A percentile compares a stretch with the other conserved stretches of the same genome.
These are phyloP conservation scores for Ceratitis capitata DNA, from an alignment of 1,140 invertebrate genomes.

Conservation along the genomic window DNA sequence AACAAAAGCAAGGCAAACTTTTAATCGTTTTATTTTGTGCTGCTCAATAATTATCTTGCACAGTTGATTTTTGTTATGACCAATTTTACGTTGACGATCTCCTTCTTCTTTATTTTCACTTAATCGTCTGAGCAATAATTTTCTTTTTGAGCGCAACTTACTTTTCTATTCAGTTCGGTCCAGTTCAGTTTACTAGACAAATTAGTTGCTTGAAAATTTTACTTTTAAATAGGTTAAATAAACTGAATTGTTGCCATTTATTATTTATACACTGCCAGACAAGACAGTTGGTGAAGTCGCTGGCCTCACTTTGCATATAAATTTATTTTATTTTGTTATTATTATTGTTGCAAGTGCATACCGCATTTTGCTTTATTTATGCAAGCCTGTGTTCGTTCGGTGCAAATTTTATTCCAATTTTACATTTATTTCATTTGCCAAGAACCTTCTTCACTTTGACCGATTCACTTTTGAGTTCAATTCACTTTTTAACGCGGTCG, in stretches of 20 bases:
- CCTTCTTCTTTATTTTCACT: not conserved
- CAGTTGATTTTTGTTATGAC: not conserved
- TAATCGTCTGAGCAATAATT: not conserved
- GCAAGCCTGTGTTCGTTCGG: not conserved
- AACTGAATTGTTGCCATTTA: conserved; percentile 2
- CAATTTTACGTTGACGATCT: not conserved
- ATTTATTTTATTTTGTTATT: no score
- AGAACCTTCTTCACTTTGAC: not conserved
- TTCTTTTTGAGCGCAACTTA: not conserved
- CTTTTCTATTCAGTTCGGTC: not conserved
- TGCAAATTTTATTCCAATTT: not conserved
- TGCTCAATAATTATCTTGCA: not conserved
- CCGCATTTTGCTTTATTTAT: not conserved
- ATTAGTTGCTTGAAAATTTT: not conserved
- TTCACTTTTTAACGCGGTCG: not conserved
- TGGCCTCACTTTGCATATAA: not conserved
- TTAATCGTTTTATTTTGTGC: not conserved
- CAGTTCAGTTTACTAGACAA: not conserved
- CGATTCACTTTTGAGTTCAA: not conserved
- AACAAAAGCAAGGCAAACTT: not conserved
- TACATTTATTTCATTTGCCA: not conserved
- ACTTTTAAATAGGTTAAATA: conserved; percentile 6
- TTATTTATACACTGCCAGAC: not conserved
- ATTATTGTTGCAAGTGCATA: not conserved
- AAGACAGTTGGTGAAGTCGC: not conserved